Percentiles rank a stretch among this genome's conserved stretches.
phyloP scores from a whole-genome alignment of 2,888 invertebrate species.

The Drosophila kanekoi region DNA sequence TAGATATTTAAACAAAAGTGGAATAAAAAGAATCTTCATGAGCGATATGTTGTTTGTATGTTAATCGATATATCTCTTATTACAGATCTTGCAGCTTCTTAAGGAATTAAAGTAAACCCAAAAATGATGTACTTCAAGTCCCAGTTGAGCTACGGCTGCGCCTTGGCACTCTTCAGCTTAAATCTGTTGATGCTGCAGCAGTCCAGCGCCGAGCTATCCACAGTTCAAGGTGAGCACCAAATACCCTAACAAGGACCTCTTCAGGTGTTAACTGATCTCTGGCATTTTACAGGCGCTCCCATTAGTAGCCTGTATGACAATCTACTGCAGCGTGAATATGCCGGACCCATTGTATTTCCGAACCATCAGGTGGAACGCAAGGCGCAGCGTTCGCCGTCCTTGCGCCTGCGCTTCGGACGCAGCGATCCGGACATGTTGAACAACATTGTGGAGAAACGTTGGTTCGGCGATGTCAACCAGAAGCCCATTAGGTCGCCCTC shows the following conservation, averaged over 20 bases:
- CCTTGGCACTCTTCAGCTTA: slow-evolving; percentile 50
- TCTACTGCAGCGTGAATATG: slow-evolving; percentile 84
- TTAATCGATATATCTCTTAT: not conserved
- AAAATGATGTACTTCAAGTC: slow-evolving; percentile 59
- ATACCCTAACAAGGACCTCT: not conserved
- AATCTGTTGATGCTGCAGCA: slow-evolving; percentile 50
- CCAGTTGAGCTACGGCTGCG: slow-evolving; percentile 56
- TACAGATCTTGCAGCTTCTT: slow-evolving; percentile 23
- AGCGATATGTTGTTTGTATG: not conserved
- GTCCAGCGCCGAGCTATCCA: slow-evolving; percentile 56
- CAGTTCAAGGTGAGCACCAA: slow-evolving; percentile 14
- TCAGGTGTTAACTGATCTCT: not conserved
- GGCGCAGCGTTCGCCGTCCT: slow-evolving; percentile 91
- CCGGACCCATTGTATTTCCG: slow-evolving; percentile 84
- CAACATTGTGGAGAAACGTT: slow-evolving; percentile 81
- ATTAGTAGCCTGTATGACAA: slow-evolving; percentile 83
- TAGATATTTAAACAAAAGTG: too few relatives aligned
- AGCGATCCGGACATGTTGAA: slow-evolving; percentile 87
- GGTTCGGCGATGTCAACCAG: slow-evolving; percentile 87
- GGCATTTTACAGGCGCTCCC: slow-evolving; percentile 55
- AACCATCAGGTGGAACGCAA: slow-evolving; percentile 90
- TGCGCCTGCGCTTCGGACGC: slow-evolving; percentile 91
- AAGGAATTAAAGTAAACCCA: slow-evolving; percentile 1
- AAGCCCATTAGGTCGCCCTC: slow-evolving; percentile 91
- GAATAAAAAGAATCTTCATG: too few relatives aligned